These are phyloP conservation scores for Myrmecophaga tridactyla DNA, from an alignment of 2,113 vertebrate genomes.

Conservation along the genomic window DNA sequence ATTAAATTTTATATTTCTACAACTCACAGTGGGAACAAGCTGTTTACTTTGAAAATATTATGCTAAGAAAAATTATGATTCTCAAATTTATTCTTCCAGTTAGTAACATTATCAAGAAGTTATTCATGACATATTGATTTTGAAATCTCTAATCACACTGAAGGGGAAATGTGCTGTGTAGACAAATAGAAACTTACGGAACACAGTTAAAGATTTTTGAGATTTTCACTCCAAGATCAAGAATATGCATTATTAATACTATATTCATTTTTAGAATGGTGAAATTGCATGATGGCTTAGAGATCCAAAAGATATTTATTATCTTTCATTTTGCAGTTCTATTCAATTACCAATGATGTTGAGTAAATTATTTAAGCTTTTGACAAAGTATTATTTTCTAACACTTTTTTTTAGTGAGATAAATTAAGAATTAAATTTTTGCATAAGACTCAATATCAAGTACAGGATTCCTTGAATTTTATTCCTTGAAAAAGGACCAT, in stretches of 20 bases:
- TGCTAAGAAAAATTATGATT: not conserved
- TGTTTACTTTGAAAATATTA: slow-evolving; percentile 11
- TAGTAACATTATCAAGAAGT: not conserved
- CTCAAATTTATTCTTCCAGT: not conserved
- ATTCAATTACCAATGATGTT: not conserved
- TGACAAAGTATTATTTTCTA: not conserved
- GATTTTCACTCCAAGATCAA: not conserved
- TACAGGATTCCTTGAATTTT: not conserved
- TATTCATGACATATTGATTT: not conserved
- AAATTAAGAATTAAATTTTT: not conserved
- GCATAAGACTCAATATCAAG: not conserved
- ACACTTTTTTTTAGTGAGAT: not conserved
- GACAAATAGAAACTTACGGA: not conserved
- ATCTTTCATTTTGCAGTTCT: not conserved
- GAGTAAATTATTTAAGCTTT: not conserved
- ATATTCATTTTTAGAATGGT: not conserved
- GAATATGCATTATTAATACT: not conserved
- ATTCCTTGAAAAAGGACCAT: not conserved
- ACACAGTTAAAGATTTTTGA: not conserved
- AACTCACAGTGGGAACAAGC: slow-evolving; percentile 2
- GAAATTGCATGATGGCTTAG: not conserved
- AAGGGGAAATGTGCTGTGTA: not conserved
- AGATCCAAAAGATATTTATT: not conserved
- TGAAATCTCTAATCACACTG: not conserved
- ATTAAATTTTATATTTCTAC: slow-evolving; percentile 13